phyloP scores from a whole-genome alignment of 1,140 invertebrate genomes.

The Penaeus japonicus region DNA sequence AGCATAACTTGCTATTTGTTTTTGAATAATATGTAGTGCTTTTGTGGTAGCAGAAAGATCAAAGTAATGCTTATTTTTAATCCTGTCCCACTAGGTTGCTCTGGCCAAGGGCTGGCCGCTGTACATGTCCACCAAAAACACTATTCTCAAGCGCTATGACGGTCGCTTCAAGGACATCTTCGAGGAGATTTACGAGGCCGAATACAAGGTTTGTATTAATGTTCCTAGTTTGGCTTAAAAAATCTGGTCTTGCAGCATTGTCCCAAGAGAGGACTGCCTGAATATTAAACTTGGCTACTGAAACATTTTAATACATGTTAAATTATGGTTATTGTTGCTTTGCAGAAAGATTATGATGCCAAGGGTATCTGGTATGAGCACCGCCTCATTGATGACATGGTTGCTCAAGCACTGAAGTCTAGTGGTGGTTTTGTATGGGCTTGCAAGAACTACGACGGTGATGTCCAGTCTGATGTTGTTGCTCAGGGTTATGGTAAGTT shows the following conservation, averaged over 20 bases:
- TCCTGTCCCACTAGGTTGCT: conserved; percentile 69
- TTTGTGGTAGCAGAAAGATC: no score
- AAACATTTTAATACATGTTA: conserved; percentile 69
- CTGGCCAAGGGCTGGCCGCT: conserved; percentile 83
- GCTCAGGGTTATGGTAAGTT: conserved; percentile 78
- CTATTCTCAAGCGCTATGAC: conserved; percentile 89
- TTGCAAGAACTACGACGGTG: conserved; percentile 92
- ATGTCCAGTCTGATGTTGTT: conserved; percentile 89
- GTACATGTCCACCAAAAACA: conserved; percentile 91
- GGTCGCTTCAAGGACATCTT: conserved; percentile 94
- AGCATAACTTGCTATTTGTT: no score
- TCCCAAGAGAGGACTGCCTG: no score
- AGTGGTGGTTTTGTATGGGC: conserved; percentile 91
- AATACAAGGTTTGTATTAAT: conserved; percentile 45
- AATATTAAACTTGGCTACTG: no score
- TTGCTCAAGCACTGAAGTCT: conserved; percentile 86
- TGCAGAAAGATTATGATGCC: conserved; percentile 75
- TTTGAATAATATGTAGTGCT: no score
- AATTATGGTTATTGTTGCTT: conserved; percentile 48
- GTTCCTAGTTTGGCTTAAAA: no score
- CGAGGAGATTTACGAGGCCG: conserved; percentile 75
- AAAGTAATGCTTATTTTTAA: no score
- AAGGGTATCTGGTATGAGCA: conserved; percentile 90
- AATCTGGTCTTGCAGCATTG: no score
- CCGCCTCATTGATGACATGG: conserved; percentile 92